phyloP scores from a whole-genome alignment of 2,797 vertebrate species.

The Pseudopleuronectes americanus region DNA sequence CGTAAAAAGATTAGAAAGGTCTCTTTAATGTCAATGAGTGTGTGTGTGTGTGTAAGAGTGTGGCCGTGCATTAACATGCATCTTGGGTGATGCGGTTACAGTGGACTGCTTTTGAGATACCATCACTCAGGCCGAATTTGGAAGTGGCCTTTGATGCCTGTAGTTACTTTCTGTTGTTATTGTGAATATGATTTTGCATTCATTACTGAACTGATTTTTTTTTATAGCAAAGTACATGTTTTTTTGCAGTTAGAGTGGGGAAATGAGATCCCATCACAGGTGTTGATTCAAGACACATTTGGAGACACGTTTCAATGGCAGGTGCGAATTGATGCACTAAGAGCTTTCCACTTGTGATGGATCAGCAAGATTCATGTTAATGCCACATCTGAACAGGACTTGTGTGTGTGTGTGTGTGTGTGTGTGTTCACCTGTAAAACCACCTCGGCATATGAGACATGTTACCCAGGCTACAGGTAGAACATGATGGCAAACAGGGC shows the following conservation, averaged over 20 bases:
- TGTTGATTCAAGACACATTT: too few relatives aligned
- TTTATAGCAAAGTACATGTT: neutral
- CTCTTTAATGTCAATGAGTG: constrained; percentile 47
- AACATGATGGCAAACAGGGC: constrained; percentile 28
- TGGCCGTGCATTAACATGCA: constrained; percentile 5
- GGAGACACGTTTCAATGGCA: too few relatives aligned
- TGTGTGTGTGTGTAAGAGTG: constrained; percentile 27
- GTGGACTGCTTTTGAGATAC: too few relatives aligned
- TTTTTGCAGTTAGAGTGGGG: neutral
- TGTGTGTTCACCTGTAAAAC: constrained; percentile 17
- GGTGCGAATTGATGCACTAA: neutral
- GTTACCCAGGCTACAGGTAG: constrained; percentile 45
- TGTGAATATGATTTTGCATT: too few relatives aligned
- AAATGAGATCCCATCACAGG: neutral
- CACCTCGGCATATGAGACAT: constrained; percentile 2
- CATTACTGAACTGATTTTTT: too few relatives aligned
- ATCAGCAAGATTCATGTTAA: too few relatives aligned
- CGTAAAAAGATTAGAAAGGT: constrained; percentile 51
- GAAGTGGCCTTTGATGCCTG: neutral
- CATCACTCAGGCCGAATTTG: neutral
- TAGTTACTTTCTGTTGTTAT: too few relatives aligned
- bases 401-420: too few relatives aligned
- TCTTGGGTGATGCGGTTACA: too few relatives aligned
- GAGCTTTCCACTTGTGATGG: neutral
- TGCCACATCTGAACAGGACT: too few relatives aligned